Evolutionary conservation across 1,140 invertebrate species (phyloP).

Genomic region (Periplaneta americana): DNA sequence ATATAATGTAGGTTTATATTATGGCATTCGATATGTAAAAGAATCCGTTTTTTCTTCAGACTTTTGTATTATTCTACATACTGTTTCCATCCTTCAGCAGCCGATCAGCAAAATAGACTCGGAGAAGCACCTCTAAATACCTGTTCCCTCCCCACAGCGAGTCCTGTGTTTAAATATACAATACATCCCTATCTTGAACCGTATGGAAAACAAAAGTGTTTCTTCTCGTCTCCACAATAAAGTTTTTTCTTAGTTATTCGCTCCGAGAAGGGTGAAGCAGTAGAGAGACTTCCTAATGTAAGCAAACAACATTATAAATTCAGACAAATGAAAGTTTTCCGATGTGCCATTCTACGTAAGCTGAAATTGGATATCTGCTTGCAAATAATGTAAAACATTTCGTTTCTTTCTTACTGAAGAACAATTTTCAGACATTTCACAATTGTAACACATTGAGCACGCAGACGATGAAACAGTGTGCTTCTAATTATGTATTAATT

Average conservation of each 20-base stretch:
- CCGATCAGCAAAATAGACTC: background rate
- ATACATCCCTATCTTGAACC: background rate
- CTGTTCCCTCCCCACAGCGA: background rate
- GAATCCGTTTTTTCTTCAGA: background rate
- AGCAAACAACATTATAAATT: background rate
- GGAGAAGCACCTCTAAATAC: background rate
- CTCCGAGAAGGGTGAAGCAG: background rate
- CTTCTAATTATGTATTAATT: no score
- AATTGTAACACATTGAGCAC: no score
- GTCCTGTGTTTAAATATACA: background rate
- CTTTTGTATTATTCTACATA: background rate
- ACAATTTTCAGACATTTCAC: no score
- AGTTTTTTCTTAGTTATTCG: background rate
- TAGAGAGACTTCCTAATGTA: background rate
- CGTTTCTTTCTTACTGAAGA: no score
- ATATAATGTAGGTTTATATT: background rate
- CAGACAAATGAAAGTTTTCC: background rate
- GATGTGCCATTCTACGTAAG: background rate
- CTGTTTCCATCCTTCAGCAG: background rate
- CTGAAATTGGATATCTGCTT: background rate
- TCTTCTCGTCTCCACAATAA: background rate
- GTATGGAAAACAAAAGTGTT: background rate
- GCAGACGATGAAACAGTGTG: no score
- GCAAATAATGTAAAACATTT: background rate
- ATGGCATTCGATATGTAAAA: slow-evolving; percentile 8